phyloP scores from a whole-genome alignment of 1,140 invertebrate genomes.

The Mizuhopecten yessoensis region DNA sequence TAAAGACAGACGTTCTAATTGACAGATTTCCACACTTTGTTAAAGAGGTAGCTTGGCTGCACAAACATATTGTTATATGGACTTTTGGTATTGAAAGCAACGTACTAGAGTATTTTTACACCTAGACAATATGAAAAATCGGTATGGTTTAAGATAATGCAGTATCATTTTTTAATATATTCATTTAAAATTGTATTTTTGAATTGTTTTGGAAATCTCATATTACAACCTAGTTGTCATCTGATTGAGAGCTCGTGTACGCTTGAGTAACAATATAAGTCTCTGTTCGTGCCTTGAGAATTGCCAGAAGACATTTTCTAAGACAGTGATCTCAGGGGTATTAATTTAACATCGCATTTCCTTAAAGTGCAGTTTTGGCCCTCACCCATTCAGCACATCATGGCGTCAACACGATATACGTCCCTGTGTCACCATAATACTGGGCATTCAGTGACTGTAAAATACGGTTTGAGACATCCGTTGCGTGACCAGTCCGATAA shows the following conservation, averaged over 20 bases:
- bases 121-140: no score
- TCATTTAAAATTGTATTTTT: no score
- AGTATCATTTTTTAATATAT: no score
- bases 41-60: background rate
- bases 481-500: background rate
- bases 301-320: background rate
- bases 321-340: background rate
- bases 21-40: background rate
- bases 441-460: background rate
- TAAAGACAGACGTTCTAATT: background rate
- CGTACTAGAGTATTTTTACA: no score
- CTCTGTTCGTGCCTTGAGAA: background rate
- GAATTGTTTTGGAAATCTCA: background rate
- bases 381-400: slow-evolving; percentile 29
- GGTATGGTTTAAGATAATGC: no score
- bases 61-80: background rate
- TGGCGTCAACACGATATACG: background rate
- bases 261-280: background rate
- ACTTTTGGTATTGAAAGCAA: no score
- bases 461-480: background rate
- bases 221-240: background rate
- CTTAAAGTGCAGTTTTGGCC: slow-evolving; percentile 37
- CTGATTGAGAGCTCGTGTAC: background rate
- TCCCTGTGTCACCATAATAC: slow-evolving; percentile 14
- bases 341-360: slow-evolving; percentile 13